Evolutionary conservation across 2,888 invertebrate species (phyloP), one percentile per base, ranked within the genome.

Genomic region (Heliconius aoede): DNA sequence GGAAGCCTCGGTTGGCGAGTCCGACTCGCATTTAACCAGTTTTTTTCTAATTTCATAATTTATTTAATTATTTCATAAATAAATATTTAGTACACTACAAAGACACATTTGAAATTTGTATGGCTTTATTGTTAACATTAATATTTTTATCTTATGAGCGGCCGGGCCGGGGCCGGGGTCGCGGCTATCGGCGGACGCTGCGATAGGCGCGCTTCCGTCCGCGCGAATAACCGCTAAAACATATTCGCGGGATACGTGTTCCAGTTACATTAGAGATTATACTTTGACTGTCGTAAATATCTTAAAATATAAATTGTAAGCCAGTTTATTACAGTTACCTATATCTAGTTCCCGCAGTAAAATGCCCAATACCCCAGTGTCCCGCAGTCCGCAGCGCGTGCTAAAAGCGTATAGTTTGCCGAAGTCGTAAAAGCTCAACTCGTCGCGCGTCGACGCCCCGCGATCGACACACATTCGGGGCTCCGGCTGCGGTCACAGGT

Each of bases 161-260:
- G 60, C 60, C n/a, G 55, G 24, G 55, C n/a, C 60, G 72, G 46
- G 60, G 67, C 74, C 60, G 83, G 83, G 85, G 84, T 84, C 85
- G 81, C 79, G 76, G 79, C 78, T 82, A 84, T 84, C 84, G 80
- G 85, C 90, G 88, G 89, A 87, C 88, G 85, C 85, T 55, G 55
- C 85, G 86, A 89, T 87, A 85, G 80, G 82, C 24, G 69, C 72
- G 89, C 87, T 91, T 91, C 91, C 91, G 91, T 86, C 85, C 82
- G 72, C 78, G 82, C 80, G 79, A 81, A 81, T 75, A 78, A 80
- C 68, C 76, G 73, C 76, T 74, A 61, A 81, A 80, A 78, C 80
- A 76, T 64, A 81, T 76, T 80, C 81, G 82, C 82, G 67, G 73
- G 78, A 78, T 81, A 24, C 32, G 11, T 36, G 36, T 36, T 13